Percentiles rank a stretch among this genome's conserved stretches.
Evolutionary conservation across 2,113 vertebrate species (phyloP).

Genomic region (Syrmaticus mikado): DNA sequence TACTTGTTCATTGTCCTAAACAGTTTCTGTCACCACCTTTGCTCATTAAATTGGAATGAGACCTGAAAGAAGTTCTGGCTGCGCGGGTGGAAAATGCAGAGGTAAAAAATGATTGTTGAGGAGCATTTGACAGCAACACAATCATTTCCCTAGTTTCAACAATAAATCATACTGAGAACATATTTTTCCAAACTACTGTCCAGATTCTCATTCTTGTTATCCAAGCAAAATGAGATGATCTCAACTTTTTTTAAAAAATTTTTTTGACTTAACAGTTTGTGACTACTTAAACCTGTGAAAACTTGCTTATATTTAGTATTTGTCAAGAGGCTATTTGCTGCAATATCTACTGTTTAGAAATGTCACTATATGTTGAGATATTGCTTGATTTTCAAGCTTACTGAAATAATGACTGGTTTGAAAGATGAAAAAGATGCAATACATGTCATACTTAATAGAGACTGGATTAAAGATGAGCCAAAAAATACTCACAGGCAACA

Average conservation of each 20-base stretch:
- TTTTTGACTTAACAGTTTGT: background rate
- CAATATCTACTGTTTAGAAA: background rate
- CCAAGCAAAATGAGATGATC: background rate
- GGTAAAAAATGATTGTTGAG: background rate
- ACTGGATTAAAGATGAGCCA: background rate
- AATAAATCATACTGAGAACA: background rate
- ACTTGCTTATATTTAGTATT: background rate
- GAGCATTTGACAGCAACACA: background rate
- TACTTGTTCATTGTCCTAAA: background rate
- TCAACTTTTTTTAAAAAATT: background rate
- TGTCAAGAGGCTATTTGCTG: background rate
- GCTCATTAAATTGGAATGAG: background rate
- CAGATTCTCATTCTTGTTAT: background rate
- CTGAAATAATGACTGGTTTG: background rate
- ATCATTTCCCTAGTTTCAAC: background rate
- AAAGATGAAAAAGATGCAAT: background rate
- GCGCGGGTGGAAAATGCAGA: background rate
- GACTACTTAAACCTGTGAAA: background rate
- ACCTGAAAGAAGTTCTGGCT: background rate
- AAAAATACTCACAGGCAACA: background rate
- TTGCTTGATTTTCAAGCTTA: background rate
- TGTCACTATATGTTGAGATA: background rate
- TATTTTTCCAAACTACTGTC: background rate
- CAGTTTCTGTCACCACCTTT: background rate
- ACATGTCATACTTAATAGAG: background rate